Evolutionary conservation across 2,888 invertebrate genomes (phyloP).

Genomic region (Agrilus cyanescens): DNA sequence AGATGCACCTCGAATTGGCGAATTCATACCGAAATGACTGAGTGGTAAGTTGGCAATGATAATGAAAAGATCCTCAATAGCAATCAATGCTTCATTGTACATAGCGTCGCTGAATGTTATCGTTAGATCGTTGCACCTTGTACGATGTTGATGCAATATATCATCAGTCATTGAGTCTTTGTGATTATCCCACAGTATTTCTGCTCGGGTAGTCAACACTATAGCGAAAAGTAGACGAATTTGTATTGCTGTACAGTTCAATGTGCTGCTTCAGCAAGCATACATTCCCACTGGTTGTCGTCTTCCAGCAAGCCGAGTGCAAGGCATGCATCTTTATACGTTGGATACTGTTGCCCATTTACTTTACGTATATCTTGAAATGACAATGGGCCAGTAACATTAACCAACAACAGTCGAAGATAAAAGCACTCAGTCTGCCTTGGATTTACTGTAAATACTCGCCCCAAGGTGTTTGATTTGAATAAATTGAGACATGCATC

Average conservation of each 20-base stretch:
- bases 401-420: conserved; percentile 18
- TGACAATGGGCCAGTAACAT: not conserved
- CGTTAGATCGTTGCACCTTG: conserved; percentile 14
- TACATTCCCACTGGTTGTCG: conserved; percentile 17
- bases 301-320: conserved; percentile 19
- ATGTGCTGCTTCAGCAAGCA: conserved; percentile 15
- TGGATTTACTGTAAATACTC: conserved; percentile 17
- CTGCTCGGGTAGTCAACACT: conserved; percentile 20
- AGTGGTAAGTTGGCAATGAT: conserved; percentile 2
- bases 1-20: conserved; percentile 15
- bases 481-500: conserved; percentile 13
- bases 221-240: conserved; percentile 22
- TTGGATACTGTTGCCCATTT: not conserved
- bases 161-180: conserved; percentile 17
- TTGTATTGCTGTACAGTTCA: conserved; percentile 17
- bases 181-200: conserved; percentile 16
- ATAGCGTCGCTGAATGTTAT: conserved; percentile 12
- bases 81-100: conserved; percentile 21
- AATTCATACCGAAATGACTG: conserved; percentile 17
- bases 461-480: conserved; percentile 15
- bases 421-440: conserved; percentile 14
- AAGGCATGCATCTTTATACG: conserved; percentile 12
- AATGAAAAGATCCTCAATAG: conserved; percentile 21
- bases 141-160: conserved; percentile 19
- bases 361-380: no score